Evolutionary conservation across 2,113 vertebrate genomes (phyloP), one percentile per base, ranked within the genome.

Genomic region (Chionis minor): DNA sequence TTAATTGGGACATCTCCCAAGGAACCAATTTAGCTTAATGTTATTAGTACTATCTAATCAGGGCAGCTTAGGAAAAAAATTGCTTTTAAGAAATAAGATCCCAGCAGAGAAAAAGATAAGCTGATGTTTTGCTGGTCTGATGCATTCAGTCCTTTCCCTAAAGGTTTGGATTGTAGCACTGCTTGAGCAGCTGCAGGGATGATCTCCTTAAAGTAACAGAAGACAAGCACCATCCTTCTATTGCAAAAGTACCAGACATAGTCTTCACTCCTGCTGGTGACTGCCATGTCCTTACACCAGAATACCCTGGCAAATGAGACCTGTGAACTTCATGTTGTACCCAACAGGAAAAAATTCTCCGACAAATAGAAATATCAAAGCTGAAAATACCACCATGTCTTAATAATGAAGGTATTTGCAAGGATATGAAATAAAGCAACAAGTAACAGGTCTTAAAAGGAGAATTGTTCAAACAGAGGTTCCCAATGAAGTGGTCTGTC

Each of bases 1-100:
- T 97, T 97, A 97, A 97, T 94, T 97, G 96, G 95, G 89, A 94
- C 96, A 94, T 96, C 66, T 97, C 97, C 95, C 96, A 96, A 95
- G 97, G 94, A 97, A 94, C 93, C 89, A 91, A n/a, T 97, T 96
- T 93, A 93, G 7, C 51, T 87, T 96, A 91, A 96, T 86, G 54
- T 38, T 91, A 91, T 95, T 95, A 95, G 74, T 86, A 54, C 90
- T 96, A 91, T 71, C 89, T 96, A 97, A 97, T 95, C 89, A 96
- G 94, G 89, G n/a, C 96, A 95, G 71, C 59, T 95, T 90, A 88
- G 51, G 65, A 90, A 92, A 95, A 96, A 92, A 42, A 0, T 17
- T 88, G 16, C 38, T 88, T 88, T 78, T 73, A 66, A 92, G 88
- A 94, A 88, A 65, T 82, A 73, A 78, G 51, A 92, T 22, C 73